These are phyloP conservation scores for Nephrotoma flavescens DNA, from an alignment of 2,888 invertebrate species.

Conservation along the genomic window DNA sequence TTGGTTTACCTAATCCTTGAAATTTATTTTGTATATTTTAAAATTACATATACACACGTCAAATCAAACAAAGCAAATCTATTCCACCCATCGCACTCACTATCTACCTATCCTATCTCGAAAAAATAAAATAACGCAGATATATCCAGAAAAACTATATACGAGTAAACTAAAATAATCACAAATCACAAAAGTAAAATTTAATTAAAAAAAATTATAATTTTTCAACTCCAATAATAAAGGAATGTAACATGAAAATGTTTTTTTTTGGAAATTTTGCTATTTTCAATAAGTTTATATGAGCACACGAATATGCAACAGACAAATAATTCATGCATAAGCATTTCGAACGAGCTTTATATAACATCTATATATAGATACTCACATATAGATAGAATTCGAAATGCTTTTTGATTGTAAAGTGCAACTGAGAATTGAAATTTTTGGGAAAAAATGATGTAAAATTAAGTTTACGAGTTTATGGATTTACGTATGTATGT, in stretches of 20 bases:
- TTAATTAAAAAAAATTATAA: background rate
- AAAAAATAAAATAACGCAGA: background rate
- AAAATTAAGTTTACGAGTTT: background rate
- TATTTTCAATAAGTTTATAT: background rate
- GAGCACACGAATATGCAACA: background rate
- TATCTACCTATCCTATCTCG: background rate
- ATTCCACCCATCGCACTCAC: background rate
- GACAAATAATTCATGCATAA: background rate
- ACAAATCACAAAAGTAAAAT: background rate
- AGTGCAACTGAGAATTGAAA: background rate
- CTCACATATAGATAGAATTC: background rate
- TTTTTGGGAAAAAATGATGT: background rate
- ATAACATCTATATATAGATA: background rate
- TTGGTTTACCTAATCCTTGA: background rate
- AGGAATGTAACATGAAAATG: background rate
- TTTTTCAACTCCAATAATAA: background rate
- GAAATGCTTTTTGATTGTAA: background rate
- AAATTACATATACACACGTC: background rate
- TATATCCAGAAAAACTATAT: background rate
- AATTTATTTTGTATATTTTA: background rate
- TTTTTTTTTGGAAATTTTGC: background rate
- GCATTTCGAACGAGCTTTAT: background rate
- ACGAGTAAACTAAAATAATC: background rate
- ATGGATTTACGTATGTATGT: background rate
- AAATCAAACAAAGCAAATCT: background rate